Conservation (phyloP, 1,140 invertebrate genomes). For the Rhagoletis zephyria region DNA sequence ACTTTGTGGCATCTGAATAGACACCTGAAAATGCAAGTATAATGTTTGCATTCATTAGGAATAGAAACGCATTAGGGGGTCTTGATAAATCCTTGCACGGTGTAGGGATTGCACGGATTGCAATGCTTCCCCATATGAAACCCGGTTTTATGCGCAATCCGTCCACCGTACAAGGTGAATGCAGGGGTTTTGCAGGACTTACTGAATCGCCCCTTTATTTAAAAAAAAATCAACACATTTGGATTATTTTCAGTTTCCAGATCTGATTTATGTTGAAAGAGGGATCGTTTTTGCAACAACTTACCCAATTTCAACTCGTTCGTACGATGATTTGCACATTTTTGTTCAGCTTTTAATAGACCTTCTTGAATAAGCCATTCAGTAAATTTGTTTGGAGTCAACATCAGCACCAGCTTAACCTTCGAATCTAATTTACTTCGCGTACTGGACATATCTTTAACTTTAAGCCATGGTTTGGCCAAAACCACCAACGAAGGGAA, state of each 20-base stretch:
- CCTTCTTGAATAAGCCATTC: constrained; percentile 92
- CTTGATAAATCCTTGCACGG: too few species aligned
- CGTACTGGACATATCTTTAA: constrained; percentile 78
- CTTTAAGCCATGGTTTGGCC: constrained; percentile 82
- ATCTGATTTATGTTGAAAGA: neutral
- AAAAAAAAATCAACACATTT: constrained; percentile 10
- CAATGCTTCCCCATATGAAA: too few species aligned
- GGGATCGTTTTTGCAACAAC: constrained; percentile 17
- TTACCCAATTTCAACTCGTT: constrained; percentile 82
- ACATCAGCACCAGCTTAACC: constrained; percentile 86
- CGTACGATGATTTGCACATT: constrained; percentile 79
- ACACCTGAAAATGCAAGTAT: constrained; percentile 75
- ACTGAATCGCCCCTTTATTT: neutral
- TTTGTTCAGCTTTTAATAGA: constrained; percentile 83
- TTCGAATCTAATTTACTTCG: constrained; percentile 79
- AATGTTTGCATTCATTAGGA: neutral
- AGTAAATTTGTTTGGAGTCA: constrained; percentile 85
- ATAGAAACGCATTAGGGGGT: neutral
- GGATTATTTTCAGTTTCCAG: neutral
- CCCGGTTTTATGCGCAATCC: too few species aligned
- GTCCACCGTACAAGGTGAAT: too few species aligned
- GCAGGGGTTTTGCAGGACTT: too few species aligned
- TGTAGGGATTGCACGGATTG: too few species aligned
- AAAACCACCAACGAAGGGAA: constrained; percentile 88
- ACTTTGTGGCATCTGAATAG: constrained; percentile 87